Conservation (phyloP, 1,140 invertebrate species). For the Aphelenchoides avenae region DNA sequence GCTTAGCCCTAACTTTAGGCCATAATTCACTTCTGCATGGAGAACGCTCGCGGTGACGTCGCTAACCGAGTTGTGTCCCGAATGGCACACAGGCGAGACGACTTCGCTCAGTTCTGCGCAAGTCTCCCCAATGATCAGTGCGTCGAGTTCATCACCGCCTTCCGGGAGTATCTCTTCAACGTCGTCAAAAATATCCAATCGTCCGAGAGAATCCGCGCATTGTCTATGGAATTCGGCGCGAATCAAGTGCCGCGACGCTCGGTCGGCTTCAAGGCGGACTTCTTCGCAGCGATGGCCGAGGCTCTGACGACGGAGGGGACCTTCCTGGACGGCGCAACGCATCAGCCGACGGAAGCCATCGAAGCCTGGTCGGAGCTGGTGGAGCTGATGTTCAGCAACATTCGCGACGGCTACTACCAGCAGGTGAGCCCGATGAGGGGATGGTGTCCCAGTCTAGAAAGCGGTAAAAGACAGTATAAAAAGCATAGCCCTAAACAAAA, state of each 20-base stretch:
- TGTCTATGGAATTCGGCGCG: constrained; percentile 41
- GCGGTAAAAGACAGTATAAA: too few species aligned
- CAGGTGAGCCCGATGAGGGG: too few species aligned
- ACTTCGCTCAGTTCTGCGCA: constrained; percentile 38
- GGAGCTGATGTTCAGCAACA: constrained; percentile 46
- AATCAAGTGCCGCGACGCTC: constrained; percentile 35
- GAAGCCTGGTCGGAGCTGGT: constrained; percentile 52
- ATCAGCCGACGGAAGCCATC: constrained; percentile 49
- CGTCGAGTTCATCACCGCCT: constrained; percentile 31
- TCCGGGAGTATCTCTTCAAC: constrained; percentile 35
- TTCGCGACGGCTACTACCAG: constrained; percentile 50
- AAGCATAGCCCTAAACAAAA: too few species aligned
- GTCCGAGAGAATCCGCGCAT: constrained; percentile 42
- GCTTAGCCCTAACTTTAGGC: too few species aligned
- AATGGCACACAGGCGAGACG: constrained; percentile 46
- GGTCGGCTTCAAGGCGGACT: constrained; percentile 48
- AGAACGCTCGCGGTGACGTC: constrained; percentile 47
- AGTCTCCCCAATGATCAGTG: constrained; percentile 36
- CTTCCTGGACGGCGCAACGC: constrained; percentile 44
- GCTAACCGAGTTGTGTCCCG: constrained; percentile 32
- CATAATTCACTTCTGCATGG: constrained; percentile 47
- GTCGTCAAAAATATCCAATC: constrained; percentile 44
- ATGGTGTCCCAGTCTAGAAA: too few species aligned
- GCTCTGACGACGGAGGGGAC: constrained; percentile 52
- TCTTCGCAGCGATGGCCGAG: constrained; percentile 46